Percentiles rank a stretch among this genome's conserved stretches.
phyloP scores from a whole-genome alignment of 2,113 vertebrate species.

The Typhlomys cinereus region DNA sequence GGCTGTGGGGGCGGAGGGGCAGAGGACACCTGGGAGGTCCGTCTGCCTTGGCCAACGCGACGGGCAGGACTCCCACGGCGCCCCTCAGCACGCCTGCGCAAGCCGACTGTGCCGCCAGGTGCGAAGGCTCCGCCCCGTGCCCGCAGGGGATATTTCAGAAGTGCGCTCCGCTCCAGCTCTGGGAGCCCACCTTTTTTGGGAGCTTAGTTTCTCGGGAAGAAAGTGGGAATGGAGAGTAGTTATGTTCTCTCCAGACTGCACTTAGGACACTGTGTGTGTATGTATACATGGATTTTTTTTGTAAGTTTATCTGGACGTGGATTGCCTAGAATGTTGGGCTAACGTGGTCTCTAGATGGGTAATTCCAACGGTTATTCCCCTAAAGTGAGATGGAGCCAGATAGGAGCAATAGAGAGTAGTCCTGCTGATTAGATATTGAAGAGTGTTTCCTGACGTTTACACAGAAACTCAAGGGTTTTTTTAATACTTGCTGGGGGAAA shows the following conservation, averaged over 20 bases:
- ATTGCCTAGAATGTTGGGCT: not conserved
- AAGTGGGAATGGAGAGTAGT: not conserved
- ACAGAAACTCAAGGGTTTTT: not conserved
- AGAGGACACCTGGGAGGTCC: not conserved
- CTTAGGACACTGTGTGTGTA: no score
- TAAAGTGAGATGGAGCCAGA: not conserved
- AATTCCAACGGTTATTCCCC: not conserved
- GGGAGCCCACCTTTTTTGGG: not conserved
- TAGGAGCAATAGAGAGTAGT: not conserved
- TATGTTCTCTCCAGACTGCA: not conserved
- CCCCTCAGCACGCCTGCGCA: no score
- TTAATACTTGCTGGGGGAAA: not conserved
- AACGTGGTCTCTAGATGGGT: no score
- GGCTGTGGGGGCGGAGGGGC: not conserved
- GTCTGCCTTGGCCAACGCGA: not conserved
- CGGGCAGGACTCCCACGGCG: not conserved
- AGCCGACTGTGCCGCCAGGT: not conserved
- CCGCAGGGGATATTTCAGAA: not conserved
- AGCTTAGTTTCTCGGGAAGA: not conserved
- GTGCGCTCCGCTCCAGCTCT: not conserved
- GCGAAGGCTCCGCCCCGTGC: not conserved
- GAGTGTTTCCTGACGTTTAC: not conserved
- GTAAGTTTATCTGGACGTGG: not conserved
- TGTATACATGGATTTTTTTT: no score
- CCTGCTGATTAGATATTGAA: conserved; percentile 34